phyloP scores from a whole-genome alignment of 2,888 invertebrate species.

The Dyspetes luteomarginatus region DNA sequence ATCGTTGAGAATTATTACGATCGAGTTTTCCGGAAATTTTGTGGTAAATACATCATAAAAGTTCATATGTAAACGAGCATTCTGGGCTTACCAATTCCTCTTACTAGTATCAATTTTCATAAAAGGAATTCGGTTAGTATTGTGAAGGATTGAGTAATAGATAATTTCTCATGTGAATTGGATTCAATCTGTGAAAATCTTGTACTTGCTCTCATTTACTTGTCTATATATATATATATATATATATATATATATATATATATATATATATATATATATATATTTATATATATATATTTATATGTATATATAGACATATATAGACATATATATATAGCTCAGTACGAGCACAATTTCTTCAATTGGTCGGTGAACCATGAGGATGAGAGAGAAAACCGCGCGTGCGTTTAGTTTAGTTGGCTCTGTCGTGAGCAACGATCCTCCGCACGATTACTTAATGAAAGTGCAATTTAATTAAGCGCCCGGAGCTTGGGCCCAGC shows the following conservation, averaged over 20 bases:
- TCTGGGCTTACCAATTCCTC: constrained; percentile 7
- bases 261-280: no score
- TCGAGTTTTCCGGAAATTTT: constrained; percentile 31
- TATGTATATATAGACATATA: no score
- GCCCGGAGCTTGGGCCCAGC: constrained; percentile 6
- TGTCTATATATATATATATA: no score
- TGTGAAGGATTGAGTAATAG: constrained; percentile 13
- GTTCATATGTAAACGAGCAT: constrained; percentile 17
- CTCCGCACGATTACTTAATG: constrained; percentile 60
- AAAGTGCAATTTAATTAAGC: constrained; percentile 66
- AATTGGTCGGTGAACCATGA: neutral
- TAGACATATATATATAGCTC: no score
- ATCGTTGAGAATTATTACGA: constrained; percentile 35
- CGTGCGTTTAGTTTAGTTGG: neutral
- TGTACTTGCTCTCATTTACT: no score
- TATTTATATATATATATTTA: no score
- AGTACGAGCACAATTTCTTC: neutral
- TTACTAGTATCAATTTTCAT: constrained; percentile 6
- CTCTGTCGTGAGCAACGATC: constrained; percentile 49
- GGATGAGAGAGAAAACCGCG: neutral
- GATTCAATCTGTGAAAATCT: neutral
- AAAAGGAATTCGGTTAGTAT: neutral
- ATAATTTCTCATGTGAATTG: constrained; percentile 24
- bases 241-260: no score
- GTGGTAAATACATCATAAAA: constrained; percentile 17